Percentiles rank a stretch among this genome's conserved stretches.
phyloP scores from a whole-genome alignment of 2,113 vertebrate genomes.

The Ginglymostoma cirratum region DNA sequence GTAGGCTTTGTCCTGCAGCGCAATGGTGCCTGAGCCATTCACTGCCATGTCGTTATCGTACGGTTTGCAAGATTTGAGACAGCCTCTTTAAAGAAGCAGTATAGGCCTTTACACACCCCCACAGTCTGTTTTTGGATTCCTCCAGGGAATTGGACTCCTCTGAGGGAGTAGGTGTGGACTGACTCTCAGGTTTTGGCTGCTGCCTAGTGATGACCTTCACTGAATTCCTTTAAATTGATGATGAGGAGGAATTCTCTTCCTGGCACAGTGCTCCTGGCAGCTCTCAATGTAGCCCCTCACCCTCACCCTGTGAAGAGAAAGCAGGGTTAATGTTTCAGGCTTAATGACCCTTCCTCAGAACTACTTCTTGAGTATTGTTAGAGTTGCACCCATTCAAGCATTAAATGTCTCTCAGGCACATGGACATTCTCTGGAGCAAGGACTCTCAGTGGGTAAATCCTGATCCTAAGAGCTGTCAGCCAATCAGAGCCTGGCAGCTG shows the following conservation, averaged over 20 bases:
- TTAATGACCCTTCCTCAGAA: too few relatives aligned
- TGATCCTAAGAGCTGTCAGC: too few relatives aligned
- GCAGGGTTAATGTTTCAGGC: too few relatives aligned
- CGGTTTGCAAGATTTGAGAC: not conserved
- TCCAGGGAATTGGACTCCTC: not conserved
- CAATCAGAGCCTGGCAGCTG: too few relatives aligned
- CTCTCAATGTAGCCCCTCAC: not conserved
- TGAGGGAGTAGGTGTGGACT: not conserved
- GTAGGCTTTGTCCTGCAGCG: not conserved
- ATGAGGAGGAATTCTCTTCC: not conserved
- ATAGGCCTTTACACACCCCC: not conserved
- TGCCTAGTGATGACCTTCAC: too few relatives aligned
- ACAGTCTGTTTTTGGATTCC: not conserved
- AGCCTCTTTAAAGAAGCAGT: not conserved
- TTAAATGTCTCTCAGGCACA: too few relatives aligned
- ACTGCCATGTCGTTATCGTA: not conserved
- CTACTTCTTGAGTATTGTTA: too few relatives aligned
- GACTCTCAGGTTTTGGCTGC: too few relatives aligned
- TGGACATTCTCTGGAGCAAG: too few relatives aligned
- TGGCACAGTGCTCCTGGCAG: not conserved
- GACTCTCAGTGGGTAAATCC: too few relatives aligned
- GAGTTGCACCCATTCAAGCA: too few relatives aligned
- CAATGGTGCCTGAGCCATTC: not conserved
- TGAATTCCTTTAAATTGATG: not conserved
- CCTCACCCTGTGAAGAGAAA: too few relatives aligned